Conservation (phyloP, 2,888 invertebrate genomes). For the Therioaphis trifolii region DNA sequence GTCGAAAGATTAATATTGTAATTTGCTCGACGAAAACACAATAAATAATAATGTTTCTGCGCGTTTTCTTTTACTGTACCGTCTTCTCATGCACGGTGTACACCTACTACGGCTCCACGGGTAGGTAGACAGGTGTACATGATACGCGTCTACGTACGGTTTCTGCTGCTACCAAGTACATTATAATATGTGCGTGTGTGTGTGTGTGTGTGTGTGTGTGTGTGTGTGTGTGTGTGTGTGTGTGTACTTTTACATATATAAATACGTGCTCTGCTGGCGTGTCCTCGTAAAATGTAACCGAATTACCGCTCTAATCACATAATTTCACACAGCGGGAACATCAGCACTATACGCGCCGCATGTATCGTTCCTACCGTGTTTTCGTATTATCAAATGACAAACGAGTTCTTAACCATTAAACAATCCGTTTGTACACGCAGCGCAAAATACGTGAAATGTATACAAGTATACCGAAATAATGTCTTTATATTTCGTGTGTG, state of each 20-base stretch:
- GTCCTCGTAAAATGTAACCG: slow-evolving; percentile 41
- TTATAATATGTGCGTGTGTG: not conserved
- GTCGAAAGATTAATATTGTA: too few relatives aligned
- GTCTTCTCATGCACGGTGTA: too few relatives aligned
- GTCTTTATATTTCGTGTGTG: too few relatives aligned
- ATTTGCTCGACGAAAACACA: too few relatives aligned
- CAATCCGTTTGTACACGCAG: not conserved
- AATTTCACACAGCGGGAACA: slow-evolving; percentile 58
- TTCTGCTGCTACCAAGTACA: not conserved
- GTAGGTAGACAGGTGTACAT: too few relatives aligned
- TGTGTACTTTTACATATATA: not conserved
- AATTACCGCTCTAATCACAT: slow-evolving; percentile 59
- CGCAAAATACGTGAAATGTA: slow-evolving; percentile 41
- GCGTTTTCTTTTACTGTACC: too few relatives aligned
- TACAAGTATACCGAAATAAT: too few relatives aligned
- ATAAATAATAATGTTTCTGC: too few relatives aligned
- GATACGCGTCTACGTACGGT: not conserved
- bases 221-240: too few relatives aligned
- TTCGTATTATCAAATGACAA: slow-evolving; percentile 6
- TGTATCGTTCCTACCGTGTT: slow-evolving; percentile 42
- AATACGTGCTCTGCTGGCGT: not conserved
- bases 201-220: not conserved
- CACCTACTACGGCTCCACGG: too few relatives aligned
- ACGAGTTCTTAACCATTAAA: slow-evolving; percentile 23
- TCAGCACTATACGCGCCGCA: slow-evolving; percentile 17